Base-by-base conservation (phyloP, 2,888 invertebrate species). In the Acrobasis repandana region DNA sequence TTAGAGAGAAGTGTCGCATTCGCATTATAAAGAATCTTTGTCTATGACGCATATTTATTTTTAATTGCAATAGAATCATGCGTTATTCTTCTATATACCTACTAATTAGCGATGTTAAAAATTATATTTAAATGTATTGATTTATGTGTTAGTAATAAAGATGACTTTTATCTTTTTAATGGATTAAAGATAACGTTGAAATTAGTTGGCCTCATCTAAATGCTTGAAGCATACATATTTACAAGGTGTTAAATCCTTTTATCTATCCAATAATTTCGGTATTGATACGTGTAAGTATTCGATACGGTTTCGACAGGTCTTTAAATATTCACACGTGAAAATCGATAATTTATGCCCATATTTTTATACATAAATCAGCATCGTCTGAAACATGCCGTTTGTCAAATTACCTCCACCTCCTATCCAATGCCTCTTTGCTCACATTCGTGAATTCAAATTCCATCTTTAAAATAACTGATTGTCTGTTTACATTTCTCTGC, bases 391-490 rank as follows among this genome's bases (percentile, higher is more conserved):
- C 77, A 79, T 79, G 81, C 80, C 81, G 83, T 85, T 85, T 82
- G 85, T 86, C 81, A 80, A 85, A 85, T 85, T 83, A 83, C 76
- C 66, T 66, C 69, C 67, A 71, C 57, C 67, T 71, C 8, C 38
- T 28, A 28, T 38, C 38, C 43, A 43, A 43, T 68, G 65, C 61
- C 72, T 65, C 64, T 63, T 70, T 72, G 74, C 75, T 74, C 73
- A 64, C 78, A 79, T 79, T 58, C 33, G 48, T 48, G 49, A 58
- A 48, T 58, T 82, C 79, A 78, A 83, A 84, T 85, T 88, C 84
- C 84, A 86, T 87, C 83, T 87, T 88, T 86, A 85, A 90, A 90
- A 86, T 79, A 82, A 80, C 86, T 90, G 90, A 90, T 89, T 91
- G 89, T 90, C 85, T 90, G 87, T 90, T 91, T 90, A 86, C 89